Base-by-base conservation (phyloP, 2,113 vertebrate genomes). In the Corapipo altera region DNA sequence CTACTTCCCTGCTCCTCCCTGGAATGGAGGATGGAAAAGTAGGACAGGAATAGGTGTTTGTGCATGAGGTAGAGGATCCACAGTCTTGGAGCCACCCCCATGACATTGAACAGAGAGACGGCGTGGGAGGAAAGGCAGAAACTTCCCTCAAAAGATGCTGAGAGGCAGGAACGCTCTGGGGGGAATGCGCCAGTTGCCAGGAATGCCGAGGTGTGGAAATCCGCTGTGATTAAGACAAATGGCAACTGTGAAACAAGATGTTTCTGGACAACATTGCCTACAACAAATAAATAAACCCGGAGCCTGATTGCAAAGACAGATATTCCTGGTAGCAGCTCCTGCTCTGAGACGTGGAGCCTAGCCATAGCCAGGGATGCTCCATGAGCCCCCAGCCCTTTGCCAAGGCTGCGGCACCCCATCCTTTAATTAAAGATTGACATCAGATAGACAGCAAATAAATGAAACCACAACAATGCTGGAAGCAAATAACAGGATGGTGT, bases 351-450 rank as follows among this genome's bases (percentile, higher is more conserved):
- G 37, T 0, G 58, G 57, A 77, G 58, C 11, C 8, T 15, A 35
- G 5, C 73, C 5, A 3, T 20, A 30, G 89, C 35, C 84, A 35
- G 64, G 2, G 10, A 62, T 26, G 49, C 24, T 30, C 72, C 79
- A 0, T 0, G 10, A 85, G 51, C 43, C 44, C 44, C 24, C 27
- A 8, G 20, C 15, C 27, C 76, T 12, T 11, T 1, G 19, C 43
- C 54, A 22, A 23, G 72, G 43, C 20, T 7, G 54, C 4, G 1
- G 51, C 26, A 23, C 33, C 65, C 27, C 39, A 2, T 2, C 23
- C 75, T 51, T 12, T 20, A 54, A 46, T 83, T 26, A 37, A 32
- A 27, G 41, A 22, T 6, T 27, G 44, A 4, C 67, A 3, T 4
- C 3, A 49, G 71, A 59, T 5, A 49, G 85, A 15, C 3, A 32